phyloP scores from a whole-genome alignment of 2,888 invertebrate species.

The Tachina grossa region DNA sequence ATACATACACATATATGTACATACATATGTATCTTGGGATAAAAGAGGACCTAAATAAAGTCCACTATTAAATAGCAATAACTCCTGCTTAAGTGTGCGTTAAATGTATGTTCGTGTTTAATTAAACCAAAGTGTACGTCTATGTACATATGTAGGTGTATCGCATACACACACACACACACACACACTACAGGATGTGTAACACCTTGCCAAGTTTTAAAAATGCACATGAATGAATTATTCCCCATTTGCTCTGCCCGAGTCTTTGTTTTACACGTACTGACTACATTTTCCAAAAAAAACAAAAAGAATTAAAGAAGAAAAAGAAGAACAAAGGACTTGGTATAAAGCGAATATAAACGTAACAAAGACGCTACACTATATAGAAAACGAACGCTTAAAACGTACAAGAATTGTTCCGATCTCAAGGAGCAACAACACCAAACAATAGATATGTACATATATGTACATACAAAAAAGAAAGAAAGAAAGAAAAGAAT shows the following conservation, averaged over 20 bases:
- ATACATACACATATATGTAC: too few relatives aligned
- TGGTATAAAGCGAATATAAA: slow-evolving; percentile 53
- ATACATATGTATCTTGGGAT: background rate
- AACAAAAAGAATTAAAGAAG: slow-evolving; percentile 22
- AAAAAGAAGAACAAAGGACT: slow-evolving; percentile 35
- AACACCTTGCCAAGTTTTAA: slow-evolving; percentile 65
- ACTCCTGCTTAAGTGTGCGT: slow-evolving; percentile 5
- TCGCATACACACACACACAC: background rate
- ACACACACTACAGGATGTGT: slow-evolving; percentile 68
- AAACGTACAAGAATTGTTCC: slow-evolving; percentile 28
- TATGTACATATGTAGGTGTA: background rate
- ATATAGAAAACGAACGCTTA: slow-evolving; percentile 37
- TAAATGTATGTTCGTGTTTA: slow-evolving; percentile 49
- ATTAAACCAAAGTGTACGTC: slow-evolving; percentile 43
- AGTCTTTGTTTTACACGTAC: slow-evolving; percentile 61
- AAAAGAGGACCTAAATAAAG: slow-evolving; percentile 21
- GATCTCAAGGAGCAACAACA: slow-evolving; percentile 64
- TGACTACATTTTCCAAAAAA: slow-evolving; percentile 47
- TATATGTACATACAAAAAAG: too few relatives aligned
- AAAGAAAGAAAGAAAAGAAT: slow-evolving; percentile 37
- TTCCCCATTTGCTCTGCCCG: slow-evolving; percentile 51
- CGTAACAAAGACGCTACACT: slow-evolving; percentile 62
- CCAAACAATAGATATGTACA: slow-evolving; percentile 43
- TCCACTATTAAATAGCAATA: slow-evolving; percentile 41
- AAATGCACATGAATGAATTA: slow-evolving; percentile 68